phyloP scores from a whole-genome alignment of 2,797 vertebrate genomes.

The Parambassis ranga region DNA sequence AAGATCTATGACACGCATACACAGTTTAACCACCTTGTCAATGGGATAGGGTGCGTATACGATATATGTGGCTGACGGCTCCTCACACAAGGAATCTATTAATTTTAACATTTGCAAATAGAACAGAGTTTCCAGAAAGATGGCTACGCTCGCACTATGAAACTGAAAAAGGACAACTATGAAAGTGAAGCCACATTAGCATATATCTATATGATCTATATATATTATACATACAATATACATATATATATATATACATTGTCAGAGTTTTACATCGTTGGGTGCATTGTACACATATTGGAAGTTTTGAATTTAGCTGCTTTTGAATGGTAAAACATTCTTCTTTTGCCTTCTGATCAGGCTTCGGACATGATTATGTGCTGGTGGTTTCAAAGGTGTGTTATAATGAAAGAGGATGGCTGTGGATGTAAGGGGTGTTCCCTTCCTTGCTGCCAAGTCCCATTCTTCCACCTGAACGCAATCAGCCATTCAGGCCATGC shows the following conservation, averaged over 20 bases:
- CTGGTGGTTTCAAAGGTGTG: conserved; percentile 65
- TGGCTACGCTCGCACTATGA: conserved; percentile 23
- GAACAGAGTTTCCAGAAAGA: conserved; percentile 36
- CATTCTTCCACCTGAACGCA: conserved; percentile 61
- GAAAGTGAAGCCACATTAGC: conserved; percentile 51
- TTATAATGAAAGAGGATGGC: conserved; percentile 68
- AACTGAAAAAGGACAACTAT: conserved; percentile 41
- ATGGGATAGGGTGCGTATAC: conserved; percentile 30
- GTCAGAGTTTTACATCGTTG: conserved; percentile 59
- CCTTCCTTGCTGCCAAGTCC: conserved; percentile 55
- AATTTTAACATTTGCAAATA: conserved; percentile 54
- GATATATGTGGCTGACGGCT: conserved; percentile 21
- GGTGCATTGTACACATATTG: conserved; percentile 33
- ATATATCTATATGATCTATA: too few species aligned
- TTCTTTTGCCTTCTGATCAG: conserved; percentile 41
- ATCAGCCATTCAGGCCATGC: conserved; percentile 68
- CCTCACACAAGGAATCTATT: conserved; percentile 54
- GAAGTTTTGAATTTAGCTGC: conserved; percentile 45
- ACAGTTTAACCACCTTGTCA: conserved; percentile 48
- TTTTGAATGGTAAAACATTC: conserved; percentile 44
- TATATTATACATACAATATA: too few species aligned
- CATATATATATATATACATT: too few species aligned
- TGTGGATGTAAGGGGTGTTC: conserved; percentile 68
- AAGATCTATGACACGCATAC: conserved; percentile 62
- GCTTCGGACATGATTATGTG: conserved; percentile 59